phyloP scores from a whole-genome alignment of 1,140 invertebrate species.

The Brachionus rubens region DNA sequence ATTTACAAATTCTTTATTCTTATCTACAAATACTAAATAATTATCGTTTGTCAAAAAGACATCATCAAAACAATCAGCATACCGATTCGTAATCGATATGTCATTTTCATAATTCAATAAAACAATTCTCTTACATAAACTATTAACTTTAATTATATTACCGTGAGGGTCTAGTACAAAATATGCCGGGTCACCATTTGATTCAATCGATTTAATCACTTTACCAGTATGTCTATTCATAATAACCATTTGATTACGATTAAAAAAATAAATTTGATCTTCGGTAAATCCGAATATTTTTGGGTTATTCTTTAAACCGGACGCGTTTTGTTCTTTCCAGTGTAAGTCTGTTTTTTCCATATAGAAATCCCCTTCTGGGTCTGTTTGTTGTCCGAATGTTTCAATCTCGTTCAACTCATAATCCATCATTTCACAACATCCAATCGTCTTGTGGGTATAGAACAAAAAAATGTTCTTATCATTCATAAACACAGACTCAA shows the following conservation, averaged over 20 bases:
- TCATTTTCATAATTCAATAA: constrained; percentile 9
- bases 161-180: neutral
- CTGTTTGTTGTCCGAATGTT: neutral
- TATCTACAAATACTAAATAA: constrained; percentile 21
- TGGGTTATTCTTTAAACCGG: neutral
- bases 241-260: neutral
- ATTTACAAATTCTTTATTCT: constrained; percentile 18
- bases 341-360: neutral
- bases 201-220: neutral
- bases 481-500: constrained; percentile 16
- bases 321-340: neutral
- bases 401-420: neutral
- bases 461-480: neutral
- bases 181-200: neutral
- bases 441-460: neutral
- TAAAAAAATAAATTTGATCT: neutral
- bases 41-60: neutral
- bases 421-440: neutral
- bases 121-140: neutral
- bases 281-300: constrained; percentile 1
- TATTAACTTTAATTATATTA: constrained; percentile 10
- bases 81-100: neutral
- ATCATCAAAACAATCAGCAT: constrained; percentile 19
- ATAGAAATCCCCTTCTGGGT: neutral
- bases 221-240: neutral